Evolutionary conservation across 2,888 invertebrate species (phyloP).

Genomic region (Cheilosia variabilis): DNA sequence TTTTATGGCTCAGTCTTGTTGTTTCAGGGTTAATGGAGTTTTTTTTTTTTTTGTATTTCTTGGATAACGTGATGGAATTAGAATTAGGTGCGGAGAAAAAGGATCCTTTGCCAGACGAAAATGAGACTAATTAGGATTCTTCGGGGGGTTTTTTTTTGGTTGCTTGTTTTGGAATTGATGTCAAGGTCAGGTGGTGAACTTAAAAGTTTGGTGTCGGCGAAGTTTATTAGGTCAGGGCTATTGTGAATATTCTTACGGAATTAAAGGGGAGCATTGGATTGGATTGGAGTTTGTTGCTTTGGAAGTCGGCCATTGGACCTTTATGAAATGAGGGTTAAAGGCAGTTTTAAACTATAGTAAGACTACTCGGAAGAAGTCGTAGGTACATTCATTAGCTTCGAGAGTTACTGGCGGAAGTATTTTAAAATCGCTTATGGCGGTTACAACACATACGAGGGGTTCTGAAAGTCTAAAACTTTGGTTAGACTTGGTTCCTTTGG

Average conservation of each 20-base stretch:
- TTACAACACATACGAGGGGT: too few relatives aligned
- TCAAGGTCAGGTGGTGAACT: slow-evolving; percentile 56
- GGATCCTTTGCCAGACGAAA: slow-evolving; percentile 65
- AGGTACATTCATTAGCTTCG: too few relatives aligned
- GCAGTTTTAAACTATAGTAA: too few relatives aligned
- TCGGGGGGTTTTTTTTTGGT: slow-evolving; percentile 2
- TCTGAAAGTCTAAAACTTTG: too few relatives aligned
- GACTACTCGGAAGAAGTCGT: too few relatives aligned
- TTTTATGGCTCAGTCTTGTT: slow-evolving; percentile 47
- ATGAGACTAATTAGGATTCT: slow-evolving; percentile 68
- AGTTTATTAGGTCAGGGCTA: slow-evolving; percentile 22
- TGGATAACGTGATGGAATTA: slow-evolving; percentile 52
- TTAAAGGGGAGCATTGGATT: background rate
- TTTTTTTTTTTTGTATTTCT: slow-evolving; percentile 49
- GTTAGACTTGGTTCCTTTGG: too few relatives aligned
- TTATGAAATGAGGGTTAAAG: too few relatives aligned
- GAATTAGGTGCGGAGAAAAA: slow-evolving; percentile 45
- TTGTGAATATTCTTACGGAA: background rate
- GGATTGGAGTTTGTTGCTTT: too few relatives aligned
- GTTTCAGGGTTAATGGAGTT: slow-evolving; percentile 73
- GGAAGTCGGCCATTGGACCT: too few relatives aligned
- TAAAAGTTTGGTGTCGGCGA: background rate
- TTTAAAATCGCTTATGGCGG: too few relatives aligned
- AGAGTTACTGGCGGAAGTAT: too few relatives aligned
- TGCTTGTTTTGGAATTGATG: slow-evolving; percentile 45